Base-by-base conservation (phyloP, 2,113 vertebrate genomes). In the Plotosus lineatus region DNA sequence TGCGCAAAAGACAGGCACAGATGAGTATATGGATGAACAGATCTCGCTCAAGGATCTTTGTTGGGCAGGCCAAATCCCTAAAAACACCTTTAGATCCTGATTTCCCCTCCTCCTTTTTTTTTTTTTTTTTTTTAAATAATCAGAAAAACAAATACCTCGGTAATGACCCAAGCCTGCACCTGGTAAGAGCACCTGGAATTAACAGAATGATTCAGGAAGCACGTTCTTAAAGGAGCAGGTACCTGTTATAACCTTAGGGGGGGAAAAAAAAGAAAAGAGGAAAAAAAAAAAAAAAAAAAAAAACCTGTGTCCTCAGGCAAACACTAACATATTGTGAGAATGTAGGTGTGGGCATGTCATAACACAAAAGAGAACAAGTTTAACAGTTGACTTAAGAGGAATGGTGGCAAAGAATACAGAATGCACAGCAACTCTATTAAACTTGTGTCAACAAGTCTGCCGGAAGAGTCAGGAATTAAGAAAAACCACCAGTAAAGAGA, bases 141-240 rank as follows among this genome's bases (percentile, higher is more conserved):
- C 91, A 89, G 87, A 84, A 94, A 93, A 93, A 92, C 91, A 93
- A 93, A 93, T 92, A 92, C 87, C 89, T 91, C 77, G 83, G 87
- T 92, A 92, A 92, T 92, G 91, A 91, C 91, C 88, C 80, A 85
- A 86, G 81, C 79, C 74, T 84, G 87, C 92, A 93, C 92, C 92
- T 93, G 92, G 91, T 92, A 88, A 88, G 83, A 87, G 84, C 92
- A 93, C 92, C 90, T 93, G 90, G 90, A 94, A 92, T 91, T 88
- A 91, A 89, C 90, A 83, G 89, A 90, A 91, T 90, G 90, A 86
- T 82, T 85, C 77, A 78, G 77, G 80, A 86, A 85, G 84, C 82
- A 75, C 66, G 68, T 84, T 90, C 89, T 92, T 92, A 92, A 94
- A 92, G 88, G 81, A 83, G 83, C 85, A 92, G 72, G 55, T 77